Evolutionary conservation across 1,140 invertebrate genomes (phyloP), one percentile per base, ranked within the genome.

Genomic region (Caerostris extrusa): DNA sequence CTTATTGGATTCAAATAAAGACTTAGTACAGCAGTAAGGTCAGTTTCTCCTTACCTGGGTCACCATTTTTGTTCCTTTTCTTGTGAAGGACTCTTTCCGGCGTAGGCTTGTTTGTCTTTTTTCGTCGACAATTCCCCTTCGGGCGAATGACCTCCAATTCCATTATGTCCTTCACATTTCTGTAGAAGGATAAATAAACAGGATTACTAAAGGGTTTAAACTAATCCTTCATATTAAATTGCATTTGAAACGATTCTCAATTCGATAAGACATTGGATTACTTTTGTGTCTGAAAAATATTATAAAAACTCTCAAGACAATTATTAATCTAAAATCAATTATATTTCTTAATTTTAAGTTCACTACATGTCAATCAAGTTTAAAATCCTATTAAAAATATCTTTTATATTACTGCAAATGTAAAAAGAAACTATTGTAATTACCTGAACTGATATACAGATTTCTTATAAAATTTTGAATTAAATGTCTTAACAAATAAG

Each of bases 101-200:
- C 92, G 71, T 7, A 93, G 58, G n/a, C 92, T 93, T 50, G 92
- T 93, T 89, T 93, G 92, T 17, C 92, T 88, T 81, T 93, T 93
- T 50, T 81, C 2, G 85, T 55, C 4, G 92, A 64, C 10, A 88
- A 12, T 19, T 93, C 92, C 17, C 91, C 67, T 88, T 93, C 3
- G 85, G 50, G 3, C 92, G 64, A 55, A 58, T 69, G 19, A 93
- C 64, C 57, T 93, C 92, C 14, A 93, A 12, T 50, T 93, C 92
- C 92, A 93, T 93, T 34, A 93, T 88, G 5, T 93, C 92, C 56
- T 93, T 93, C 7, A 82, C 85, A 19, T 93, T 93, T 14, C 92
- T 93, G 14, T 14, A 19, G 10, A 17, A 85, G 2, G 10, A 77
- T 0, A 14, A 3, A 7, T 3, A 5, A 12, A 5, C 12, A 12